Base-by-base conservation (phyloP, 2,797 vertebrate genomes). In the Caiman crocodilus region DNA sequence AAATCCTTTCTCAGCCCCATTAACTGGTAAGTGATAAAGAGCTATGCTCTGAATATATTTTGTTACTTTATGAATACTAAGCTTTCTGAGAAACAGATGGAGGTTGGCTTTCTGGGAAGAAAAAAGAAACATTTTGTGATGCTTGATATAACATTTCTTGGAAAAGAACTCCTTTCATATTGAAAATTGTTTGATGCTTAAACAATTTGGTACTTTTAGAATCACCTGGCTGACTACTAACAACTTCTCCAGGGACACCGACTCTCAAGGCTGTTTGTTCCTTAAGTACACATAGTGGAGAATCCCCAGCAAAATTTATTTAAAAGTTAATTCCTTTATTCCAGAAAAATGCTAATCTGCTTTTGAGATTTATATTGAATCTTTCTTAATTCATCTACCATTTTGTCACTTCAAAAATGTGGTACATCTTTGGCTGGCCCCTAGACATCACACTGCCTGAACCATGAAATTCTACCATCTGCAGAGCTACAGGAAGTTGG, bases 41-140 rank as follows among this genome's bases (percentile, higher is more conserved):
- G 79, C 71, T 57, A 88, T 88, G 81, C 76, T 93, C n/a, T 88
- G 81, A 95, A 93, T 88, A 82, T 94, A 88, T 95, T 95, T 97
- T 97, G 87, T 96, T 97, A 91, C 90, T 94, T 94, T 69, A 93
- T 92, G 96, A 96, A 96, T 84, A 76, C 88, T 95, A 90, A 94
- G 87, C 93, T 96, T 82, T 96, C 95, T 90, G 96, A 96, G 94
- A 97, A 97, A 95, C 96, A 97, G 89, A 96, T 85, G 93, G 95
- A 91, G 81, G 88, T 92, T 93, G 91, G 94, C 82, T 97, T 84
- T 95, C 89, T 79, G 79, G 84, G 71, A 57, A n/a, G 28, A 76
- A 92, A 35, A 35, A 71, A 88, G 69, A 32, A 89, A 81, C 77
- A 91, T 96, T 94, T 96, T 88, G 92, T 92, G 88, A 93, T 96